Percentiles rank a stretch among this genome's conserved stretches.
phyloP scores from a whole-genome alignment of 2,888 invertebrate genomes.

The Auanema freiburgensis region DNA sequence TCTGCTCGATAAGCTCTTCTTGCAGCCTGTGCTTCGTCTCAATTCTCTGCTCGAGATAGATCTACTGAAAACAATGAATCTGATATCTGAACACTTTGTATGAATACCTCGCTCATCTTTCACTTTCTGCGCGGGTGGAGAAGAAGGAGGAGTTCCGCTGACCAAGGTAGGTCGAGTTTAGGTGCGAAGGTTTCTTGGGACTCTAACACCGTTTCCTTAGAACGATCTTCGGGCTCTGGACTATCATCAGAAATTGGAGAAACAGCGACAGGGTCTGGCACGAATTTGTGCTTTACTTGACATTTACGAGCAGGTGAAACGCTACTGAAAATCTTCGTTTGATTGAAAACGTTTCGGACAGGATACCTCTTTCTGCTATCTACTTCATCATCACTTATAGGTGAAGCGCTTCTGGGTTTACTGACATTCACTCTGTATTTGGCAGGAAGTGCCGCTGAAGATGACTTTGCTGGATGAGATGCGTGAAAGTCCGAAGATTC shows the following conservation, averaged over 20 bases:
- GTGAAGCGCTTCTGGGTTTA: background rate
- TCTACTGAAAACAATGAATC: background rate
- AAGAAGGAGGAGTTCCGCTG: constrained; percentile 3
- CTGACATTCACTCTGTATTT: constrained; percentile 15
- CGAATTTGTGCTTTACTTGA: too few relatives aligned
- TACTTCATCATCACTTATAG: constrained; percentile 6
- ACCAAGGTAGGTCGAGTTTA: constrained; percentile 7
- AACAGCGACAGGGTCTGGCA: too few relatives aligned
- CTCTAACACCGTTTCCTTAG: too few relatives aligned
- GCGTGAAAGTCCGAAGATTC: background rate
- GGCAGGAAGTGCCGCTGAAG: constrained; percentile 16
- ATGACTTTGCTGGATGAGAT: constrained; percentile 1
- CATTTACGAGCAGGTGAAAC: too few relatives aligned
- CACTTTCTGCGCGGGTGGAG: background rate
- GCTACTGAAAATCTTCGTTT: too few relatives aligned
- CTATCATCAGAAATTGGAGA: too few relatives aligned
- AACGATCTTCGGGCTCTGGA: too few relatives aligned
- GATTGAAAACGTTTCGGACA: too few relatives aligned
- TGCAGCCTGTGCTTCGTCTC: background rate
- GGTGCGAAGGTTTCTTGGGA: background rate
- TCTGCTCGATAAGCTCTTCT: constrained; percentile 18
- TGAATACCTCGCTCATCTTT: background rate
- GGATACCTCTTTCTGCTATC: background rate
- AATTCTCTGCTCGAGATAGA: background rate
- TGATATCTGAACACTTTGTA: background rate